Conservation (phyloP, 2,113 vertebrate genomes). For the Odocoileus virginianus region DNA sequence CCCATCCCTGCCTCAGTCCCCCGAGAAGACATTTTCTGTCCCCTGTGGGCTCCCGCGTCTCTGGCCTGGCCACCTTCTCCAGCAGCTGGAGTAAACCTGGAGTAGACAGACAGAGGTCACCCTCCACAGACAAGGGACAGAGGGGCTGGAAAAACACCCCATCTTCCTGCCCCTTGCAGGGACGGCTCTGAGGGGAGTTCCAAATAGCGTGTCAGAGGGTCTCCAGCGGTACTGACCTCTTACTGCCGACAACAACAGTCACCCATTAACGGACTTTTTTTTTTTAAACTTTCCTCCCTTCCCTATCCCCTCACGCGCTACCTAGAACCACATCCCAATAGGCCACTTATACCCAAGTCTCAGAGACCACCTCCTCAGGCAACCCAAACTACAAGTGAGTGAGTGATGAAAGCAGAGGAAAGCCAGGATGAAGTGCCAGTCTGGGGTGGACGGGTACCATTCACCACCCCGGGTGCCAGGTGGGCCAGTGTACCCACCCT, state of each 20-base stretch:
- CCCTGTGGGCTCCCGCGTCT: fast-evolving
- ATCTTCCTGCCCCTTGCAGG: not conserved
- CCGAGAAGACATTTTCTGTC: not conserved
- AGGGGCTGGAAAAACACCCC: not conserved
- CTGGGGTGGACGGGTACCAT: fast-evolving
- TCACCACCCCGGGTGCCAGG: fast-evolving
- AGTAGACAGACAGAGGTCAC: not conserved
- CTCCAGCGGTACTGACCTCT: not conserved
- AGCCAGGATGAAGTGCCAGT: not conserved
- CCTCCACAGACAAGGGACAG: not conserved
- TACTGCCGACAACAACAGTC: not conserved
- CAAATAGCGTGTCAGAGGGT: too few species aligned
- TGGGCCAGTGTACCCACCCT: fast-evolving
- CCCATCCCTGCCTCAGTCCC: not conserved
- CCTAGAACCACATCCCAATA: not conserved
- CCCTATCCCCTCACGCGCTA: fast-evolving
- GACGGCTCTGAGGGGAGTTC: not conserved
- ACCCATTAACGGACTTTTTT: too few species aligned
- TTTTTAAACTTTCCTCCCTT: not conserved
- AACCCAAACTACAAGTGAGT: fast-evolving
- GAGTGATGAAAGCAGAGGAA: not conserved
- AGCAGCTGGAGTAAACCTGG: not conserved
- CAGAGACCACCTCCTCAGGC: not conserved
- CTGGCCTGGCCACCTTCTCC: not conserved
- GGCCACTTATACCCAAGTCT: not conserved